Base-by-base conservation (phyloP, 2,797 vertebrate genomes). In the Smutsia temminckii region DNA sequence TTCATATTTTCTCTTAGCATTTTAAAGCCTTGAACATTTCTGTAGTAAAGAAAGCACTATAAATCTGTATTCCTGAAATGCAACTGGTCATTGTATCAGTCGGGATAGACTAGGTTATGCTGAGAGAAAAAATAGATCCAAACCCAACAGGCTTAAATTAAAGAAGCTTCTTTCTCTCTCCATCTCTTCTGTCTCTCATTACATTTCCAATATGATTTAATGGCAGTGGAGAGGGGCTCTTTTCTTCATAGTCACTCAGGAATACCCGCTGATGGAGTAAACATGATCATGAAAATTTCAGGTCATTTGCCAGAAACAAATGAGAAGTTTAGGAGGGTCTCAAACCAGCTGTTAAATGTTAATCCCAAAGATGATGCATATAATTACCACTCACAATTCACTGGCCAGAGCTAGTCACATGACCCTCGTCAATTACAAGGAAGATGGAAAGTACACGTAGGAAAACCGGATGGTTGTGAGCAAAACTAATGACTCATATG, bases 11-110 rank as follows among this genome's bases (percentile, higher is more conserved):
- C 46, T 57, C 91, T 34, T 61, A 88, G 20, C 32, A 79, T 66
- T 95, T 92, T 57, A 90, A 95, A 93, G 29, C 13, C 17, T 91
- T 86, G n/a, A 80, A 66, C 11, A 34, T 84, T 68, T 94, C 59
- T 21, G 11, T 49, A 29, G 68, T 79, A 74, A 57, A 77, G 11
- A 81, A 53, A 61, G 7, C 16, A 40, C 12, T 51, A 1, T 77
- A 27, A 71, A 91, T 83, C 34, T 49, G n/a, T 27, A 42, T 34
- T 88, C 21, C 23, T 94, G 25, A 89, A 49, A 66, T 6, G 80
- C 51, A 81, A 87, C 4, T 63, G n/a, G 37, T 7, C 49, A 49
- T 74, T 80, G 21, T 23, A 0, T 37, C 55, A 55, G 11, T 86
- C 42, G 55, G 8, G 8, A 32, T n/a, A 85, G 14, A 78, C 3